Percentiles rank a stretch among this genome's conserved stretches.
These are phyloP conservation scores for Mythimna albipuncta DNA, from an alignment of 2,888 invertebrate species.

Conservation along the genomic window DNA sequence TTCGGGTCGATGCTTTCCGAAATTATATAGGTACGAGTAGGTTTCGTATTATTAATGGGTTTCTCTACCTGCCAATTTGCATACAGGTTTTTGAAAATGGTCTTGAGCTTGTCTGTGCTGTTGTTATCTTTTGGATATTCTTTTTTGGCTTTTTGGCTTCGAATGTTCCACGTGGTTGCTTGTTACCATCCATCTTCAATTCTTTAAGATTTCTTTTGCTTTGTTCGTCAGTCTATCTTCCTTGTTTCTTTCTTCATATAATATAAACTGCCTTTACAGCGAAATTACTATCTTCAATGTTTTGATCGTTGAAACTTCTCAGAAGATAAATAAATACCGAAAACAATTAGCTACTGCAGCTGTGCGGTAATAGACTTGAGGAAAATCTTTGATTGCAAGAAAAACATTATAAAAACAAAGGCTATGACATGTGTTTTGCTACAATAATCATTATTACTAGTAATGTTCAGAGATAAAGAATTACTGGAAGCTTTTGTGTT, in stretches of 20 bases:
- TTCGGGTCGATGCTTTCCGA: slow-evolving; percentile 56
- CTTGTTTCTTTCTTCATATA: background rate
- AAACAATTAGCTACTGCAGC: slow-evolving; percentile 21
- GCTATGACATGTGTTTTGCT: slow-evolving; percentile 20
- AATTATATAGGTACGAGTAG: slow-evolving; percentile 58
- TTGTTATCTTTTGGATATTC: slow-evolving; percentile 4
- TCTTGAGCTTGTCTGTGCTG: slow-evolving; percentile 19
- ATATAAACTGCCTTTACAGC: background rate
- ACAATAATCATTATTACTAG: slow-evolving; percentile 8
- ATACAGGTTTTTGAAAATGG: slow-evolving; percentile 44
- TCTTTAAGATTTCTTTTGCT: background rate
- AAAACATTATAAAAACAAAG: slow-evolving; percentile 2
- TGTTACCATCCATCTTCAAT: background rate
- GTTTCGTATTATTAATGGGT: slow-evolving; percentile 62
- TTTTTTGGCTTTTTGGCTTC: slow-evolving; percentile 15
- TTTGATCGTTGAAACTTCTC: background rate
- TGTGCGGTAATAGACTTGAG: slow-evolving; percentile 21
- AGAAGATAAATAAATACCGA: slow-evolving; percentile 25
- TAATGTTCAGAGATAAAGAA: slow-evolving; percentile 10
- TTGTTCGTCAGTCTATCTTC: background rate
- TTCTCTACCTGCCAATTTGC: slow-evolving; percentile 55
- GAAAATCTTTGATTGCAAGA: slow-evolving; percentile 21
- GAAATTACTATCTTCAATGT: slow-evolving; percentile 2
- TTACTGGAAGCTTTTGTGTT: background rate
- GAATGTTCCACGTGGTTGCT: background rate